These are phyloP conservation scores for Hoplodrina ambigua DNA, from an alignment of 2,888 invertebrate species.

Conservation along the genomic window DNA sequence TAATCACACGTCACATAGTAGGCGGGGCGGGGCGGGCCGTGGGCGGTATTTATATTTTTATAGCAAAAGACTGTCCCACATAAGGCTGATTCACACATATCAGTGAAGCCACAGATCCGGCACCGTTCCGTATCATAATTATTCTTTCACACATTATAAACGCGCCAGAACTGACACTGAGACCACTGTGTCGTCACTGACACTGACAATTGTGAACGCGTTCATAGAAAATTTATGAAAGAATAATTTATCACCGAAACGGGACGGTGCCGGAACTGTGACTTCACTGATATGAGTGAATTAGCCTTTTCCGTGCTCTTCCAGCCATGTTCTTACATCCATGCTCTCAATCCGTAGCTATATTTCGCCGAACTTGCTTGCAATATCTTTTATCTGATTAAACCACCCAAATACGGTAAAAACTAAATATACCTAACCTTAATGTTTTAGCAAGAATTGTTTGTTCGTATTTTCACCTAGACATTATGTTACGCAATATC, in stretches of 20 bases:
- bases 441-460: background rate
- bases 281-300: too few species aligned
- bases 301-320: background rate
- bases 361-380: background rate
- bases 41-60: slow-evolving; percentile 28
- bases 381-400: background rate
- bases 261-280: too few species aligned
- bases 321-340: background rate
- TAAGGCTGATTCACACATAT: too few species aligned
- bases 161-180: too few species aligned
- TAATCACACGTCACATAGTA: slow-evolving; percentile 15
- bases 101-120: too few species aligned
- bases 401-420: background rate
- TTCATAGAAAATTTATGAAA: too few species aligned
- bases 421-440: background rate
- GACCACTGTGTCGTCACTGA: too few species aligned
- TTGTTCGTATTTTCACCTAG: slow-evolving; percentile 2
- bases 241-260: too few species aligned
- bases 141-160: too few species aligned
- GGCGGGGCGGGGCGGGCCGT: slow-evolving; percentile 27
- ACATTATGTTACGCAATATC: background rate
- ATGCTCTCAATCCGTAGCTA: background rate
- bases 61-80: slow-evolving; percentile 3
- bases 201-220: too few species aligned
- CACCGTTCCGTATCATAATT: too few species aligned